Conservation (phyloP, 2,888 invertebrate species). For the Eristalinus sepulchralis region DNA sequence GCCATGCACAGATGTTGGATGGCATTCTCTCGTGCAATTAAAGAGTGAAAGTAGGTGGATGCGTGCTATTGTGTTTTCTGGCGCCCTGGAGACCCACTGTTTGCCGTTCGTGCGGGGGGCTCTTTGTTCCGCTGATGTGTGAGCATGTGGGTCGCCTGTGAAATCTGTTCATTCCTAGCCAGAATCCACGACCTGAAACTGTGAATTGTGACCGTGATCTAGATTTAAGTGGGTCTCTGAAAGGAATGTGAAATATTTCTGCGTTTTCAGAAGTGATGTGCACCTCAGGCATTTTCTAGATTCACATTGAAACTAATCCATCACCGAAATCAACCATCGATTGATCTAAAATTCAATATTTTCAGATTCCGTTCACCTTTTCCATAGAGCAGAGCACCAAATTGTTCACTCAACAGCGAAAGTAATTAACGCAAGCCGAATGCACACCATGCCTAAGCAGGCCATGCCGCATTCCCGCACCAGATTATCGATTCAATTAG, state of each 20-base stretch:
- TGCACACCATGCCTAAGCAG: conserved; percentile 2
- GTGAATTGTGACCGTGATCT: neutral
- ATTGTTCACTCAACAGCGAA: conserved; percentile 9
- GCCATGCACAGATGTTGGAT: conserved; percentile 16
- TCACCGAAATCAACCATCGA: no score
- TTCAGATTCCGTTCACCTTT: no score
- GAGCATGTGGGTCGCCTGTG: neutral
- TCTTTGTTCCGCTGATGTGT: neutral
- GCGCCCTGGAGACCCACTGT: neutral
- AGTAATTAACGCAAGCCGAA: conserved; percentile 28
- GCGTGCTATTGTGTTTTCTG: conserved; percentile 34
- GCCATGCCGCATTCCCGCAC: neutral
- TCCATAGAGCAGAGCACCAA: neutral
- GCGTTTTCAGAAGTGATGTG: no score
- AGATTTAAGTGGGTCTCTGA: neutral
- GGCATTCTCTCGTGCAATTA: conserved; percentile 32
- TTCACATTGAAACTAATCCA: no score
- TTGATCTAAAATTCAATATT: no score
- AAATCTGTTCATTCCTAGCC: neutral
- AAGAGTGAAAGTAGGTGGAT: conserved; percentile 45
- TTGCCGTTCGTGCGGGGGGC: neutral
- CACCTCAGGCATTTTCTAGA: no score
- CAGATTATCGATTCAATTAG: conserved; percentile 52
- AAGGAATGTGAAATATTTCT: no score
- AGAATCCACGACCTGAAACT: neutral